Conservation (phyloP, 1,140 invertebrate species). For the Whitmania pigra region DNA sequence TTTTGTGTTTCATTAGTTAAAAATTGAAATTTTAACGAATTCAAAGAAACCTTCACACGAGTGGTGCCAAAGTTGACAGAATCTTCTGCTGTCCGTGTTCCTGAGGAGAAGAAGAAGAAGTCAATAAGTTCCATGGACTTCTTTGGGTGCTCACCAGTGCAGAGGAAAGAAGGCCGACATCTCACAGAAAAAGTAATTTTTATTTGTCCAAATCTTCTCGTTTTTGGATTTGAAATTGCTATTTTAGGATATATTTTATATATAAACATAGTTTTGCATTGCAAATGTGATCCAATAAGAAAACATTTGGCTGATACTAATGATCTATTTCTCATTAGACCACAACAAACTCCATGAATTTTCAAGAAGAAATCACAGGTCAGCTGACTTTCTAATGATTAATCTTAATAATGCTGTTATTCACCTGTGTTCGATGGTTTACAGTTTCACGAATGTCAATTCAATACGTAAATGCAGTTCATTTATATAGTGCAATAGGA, state of each 20-base stretch:
- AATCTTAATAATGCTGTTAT: too few species aligned
- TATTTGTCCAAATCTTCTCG: not conserved
- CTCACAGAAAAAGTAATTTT: too few species aligned
- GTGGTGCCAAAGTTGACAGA: not conserved
- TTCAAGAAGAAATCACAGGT: not conserved
- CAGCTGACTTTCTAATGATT: not conserved
- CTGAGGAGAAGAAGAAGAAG: not conserved
- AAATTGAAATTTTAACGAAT: not conserved
- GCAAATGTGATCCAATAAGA: too few species aligned
- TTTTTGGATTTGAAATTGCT: not conserved
- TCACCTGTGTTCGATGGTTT: too few species aligned
- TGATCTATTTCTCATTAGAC: not conserved
- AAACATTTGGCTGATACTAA: too few species aligned
- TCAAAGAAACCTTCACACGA: not conserved
- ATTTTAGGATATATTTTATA: not conserved
- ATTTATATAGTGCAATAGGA: too few species aligned
- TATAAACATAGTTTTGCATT: too few species aligned
- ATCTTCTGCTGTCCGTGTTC: not conserved
- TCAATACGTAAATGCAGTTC: too few species aligned
- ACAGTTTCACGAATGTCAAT: too few species aligned
- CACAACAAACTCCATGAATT: not conserved
- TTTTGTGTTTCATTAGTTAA: not conserved
- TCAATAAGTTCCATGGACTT: not conserved
- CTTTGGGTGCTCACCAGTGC: conserved; percentile 5
- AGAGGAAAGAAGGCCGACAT: not conserved